These are phyloP conservation scores for Zaprionus davidi DNA, from an alignment of 1,140 invertebrate species.

Conservation along the genomic window DNA sequence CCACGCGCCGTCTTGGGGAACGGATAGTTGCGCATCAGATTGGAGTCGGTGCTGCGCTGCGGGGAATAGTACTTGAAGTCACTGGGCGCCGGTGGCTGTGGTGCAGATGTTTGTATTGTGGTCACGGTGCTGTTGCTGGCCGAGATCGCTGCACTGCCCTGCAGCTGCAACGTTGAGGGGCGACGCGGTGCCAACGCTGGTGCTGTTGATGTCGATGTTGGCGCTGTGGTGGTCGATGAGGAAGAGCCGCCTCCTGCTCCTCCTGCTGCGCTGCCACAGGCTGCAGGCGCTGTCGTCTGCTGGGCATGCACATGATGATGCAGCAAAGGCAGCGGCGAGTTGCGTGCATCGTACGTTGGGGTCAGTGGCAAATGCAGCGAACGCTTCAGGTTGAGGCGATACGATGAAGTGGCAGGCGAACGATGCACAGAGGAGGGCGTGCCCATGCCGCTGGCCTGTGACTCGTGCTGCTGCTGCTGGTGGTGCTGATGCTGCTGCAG, in stretches of 20 bases:
- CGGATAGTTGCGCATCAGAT: conserved; percentile 71
- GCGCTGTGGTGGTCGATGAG: conserved; percentile 63
- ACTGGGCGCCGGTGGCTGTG: conserved; percentile 72
- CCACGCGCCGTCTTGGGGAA: conserved; percentile 76
- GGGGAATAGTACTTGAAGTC: conserved; percentile 83
- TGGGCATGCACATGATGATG: conserved; percentile 74
- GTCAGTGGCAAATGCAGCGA: conserved; percentile 81
- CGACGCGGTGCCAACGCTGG: conserved; percentile 67
- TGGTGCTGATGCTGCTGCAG: conserved; percentile 41
- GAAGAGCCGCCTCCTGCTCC: conserved; percentile 41
- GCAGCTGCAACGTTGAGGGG: conserved; percentile 74
- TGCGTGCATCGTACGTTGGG: conserved; percentile 77
- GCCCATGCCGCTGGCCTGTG: conserved; percentile 48
- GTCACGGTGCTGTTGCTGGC: conserved; percentile 69
- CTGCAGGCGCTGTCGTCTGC: conserved; percentile 59
- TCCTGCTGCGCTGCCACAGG: conserved; percentile 28
- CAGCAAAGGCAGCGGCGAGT: conserved; percentile 79
- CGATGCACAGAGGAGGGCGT: conserved; percentile 67
- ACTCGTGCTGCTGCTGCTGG: conserved; percentile 52
- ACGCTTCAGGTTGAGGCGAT: conserved; percentile 75
- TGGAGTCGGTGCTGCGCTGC: conserved; percentile 72
- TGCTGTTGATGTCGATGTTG: conserved; percentile 59
- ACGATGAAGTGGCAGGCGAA: conserved; percentile 77
- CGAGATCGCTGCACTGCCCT: conserved; percentile 65
- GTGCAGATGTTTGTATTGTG: conserved; percentile 71